Evolutionary conservation across 2,113 vertebrate species (phyloP).

Genomic region (Rhadina sibilatrix): DNA sequence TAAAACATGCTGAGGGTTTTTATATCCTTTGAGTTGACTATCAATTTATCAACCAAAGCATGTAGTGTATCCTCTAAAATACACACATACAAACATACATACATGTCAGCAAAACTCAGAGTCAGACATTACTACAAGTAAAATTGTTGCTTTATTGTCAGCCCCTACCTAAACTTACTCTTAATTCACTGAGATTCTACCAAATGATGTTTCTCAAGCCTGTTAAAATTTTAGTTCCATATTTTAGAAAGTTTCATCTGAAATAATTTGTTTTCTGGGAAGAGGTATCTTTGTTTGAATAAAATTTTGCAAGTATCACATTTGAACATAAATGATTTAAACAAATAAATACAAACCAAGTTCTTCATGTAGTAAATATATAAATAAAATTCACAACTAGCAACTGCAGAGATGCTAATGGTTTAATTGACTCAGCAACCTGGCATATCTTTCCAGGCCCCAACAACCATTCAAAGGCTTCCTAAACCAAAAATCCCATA

Average conservation of each 20-base stretch:
- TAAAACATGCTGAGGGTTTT: slow-evolving; percentile 12
- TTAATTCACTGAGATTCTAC: neutral
- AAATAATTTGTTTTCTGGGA: neutral
- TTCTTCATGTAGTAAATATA: neutral
- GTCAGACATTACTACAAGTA: neutral
- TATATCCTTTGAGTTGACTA: neutral
- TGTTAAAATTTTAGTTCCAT: neutral
- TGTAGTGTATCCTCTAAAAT: neutral
- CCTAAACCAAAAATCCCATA: neutral
- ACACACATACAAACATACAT: neutral
- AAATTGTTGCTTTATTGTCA: neutral
- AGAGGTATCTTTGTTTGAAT: neutral
- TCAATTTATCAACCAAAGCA: slow-evolving; percentile 19
- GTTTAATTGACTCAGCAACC: neutral
- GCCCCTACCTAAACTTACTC: neutral
- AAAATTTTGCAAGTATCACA: neutral
- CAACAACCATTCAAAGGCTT: neutral
- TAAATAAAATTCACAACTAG: neutral
- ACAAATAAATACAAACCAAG: neutral
- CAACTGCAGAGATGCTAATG: neutral
- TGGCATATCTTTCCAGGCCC: neutral
- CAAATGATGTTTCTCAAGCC: neutral
- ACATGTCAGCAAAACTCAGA: neutral
- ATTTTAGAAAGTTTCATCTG: neutral
- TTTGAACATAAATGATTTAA: neutral